A percentile compares a stretch with the other conserved stretches of the same genome.
phyloP scores from a whole-genome alignment of 2,113 vertebrate species.

The Oceanodroma tethys region DNA sequence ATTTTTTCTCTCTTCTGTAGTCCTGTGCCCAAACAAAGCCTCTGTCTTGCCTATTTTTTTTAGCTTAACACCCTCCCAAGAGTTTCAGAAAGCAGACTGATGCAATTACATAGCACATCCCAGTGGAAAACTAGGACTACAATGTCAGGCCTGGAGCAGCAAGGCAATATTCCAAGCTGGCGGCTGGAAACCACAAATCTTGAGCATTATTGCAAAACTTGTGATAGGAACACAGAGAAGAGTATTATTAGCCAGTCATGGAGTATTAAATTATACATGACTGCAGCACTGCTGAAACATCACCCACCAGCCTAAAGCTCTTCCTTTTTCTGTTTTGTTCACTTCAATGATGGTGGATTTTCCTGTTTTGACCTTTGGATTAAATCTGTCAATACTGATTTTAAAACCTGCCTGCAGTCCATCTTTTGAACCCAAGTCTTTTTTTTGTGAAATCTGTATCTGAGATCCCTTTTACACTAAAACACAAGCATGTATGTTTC shows the following conservation, averaged over 20 bases:
- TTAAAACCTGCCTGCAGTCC: background rate
- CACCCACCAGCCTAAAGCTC: background rate
- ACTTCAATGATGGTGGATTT: background rate
- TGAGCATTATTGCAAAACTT: slow-evolving; percentile 10
- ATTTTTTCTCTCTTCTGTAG: background rate
- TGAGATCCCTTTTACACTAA: background rate
- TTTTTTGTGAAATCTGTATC: background rate
- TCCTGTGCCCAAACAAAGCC: background rate
- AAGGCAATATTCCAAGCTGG: background rate
- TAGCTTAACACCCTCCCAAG: background rate
- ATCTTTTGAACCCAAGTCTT: background rate
- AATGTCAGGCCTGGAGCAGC: background rate
- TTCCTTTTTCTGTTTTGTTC: background rate
- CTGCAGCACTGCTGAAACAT: background rate
- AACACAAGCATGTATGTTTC: background rate
- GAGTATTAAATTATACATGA: slow-evolving; percentile 30
- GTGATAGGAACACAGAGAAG: background rate
- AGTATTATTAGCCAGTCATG: slow-evolving; percentile 9
- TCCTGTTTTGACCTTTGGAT: background rate
- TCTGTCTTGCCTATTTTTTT: background rate
- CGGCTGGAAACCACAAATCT: slow-evolving; percentile 11
- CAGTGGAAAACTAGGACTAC: background rate
- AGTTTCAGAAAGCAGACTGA: background rate
- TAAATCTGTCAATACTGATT: background rate
- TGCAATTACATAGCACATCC: background rate